Evolutionary conservation across 2,113 vertebrate species (phyloP).

Genomic region (Mustela nigripes): DNA sequence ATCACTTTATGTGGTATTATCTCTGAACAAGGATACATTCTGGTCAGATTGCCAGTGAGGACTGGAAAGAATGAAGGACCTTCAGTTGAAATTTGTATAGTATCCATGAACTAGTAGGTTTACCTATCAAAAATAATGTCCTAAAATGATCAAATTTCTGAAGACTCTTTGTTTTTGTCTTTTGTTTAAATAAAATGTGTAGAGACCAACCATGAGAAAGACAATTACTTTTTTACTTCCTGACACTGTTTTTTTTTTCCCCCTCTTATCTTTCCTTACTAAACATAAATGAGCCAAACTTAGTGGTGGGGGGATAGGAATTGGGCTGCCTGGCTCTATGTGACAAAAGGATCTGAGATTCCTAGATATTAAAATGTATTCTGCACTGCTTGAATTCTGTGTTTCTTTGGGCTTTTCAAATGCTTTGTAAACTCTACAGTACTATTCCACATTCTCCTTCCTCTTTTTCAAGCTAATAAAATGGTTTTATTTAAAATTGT

Average conservation of each 20-base stretch:
- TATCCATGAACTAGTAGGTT: background rate
- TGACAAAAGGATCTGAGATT: background rate
- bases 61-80: background rate
- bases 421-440: background rate
- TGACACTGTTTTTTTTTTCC: background rate
- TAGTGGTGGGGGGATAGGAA: background rate
- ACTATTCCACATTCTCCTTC: constrained; percentile 38
- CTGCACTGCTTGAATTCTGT: background rate
- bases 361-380: background rate
- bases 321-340: background rate
- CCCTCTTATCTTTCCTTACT: background rate
- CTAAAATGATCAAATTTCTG: constrained; percentile 22
- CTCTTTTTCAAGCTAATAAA: constrained; percentile 7
- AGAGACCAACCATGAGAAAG: constrained; percentile 14
- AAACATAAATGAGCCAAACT: background rate
- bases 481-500: constrained; percentile 29
- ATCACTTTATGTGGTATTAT: background rate
- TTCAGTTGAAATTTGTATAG: background rate
- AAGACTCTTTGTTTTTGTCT: background rate
- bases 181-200: constrained; percentile 44
- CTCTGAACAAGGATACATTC: constrained; percentile 30
- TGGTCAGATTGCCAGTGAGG: background rate
- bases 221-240: background rate
- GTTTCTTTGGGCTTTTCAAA: constrained; percentile 1
- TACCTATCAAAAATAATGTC: background rate